Evolutionary conservation across 1,140 invertebrate genomes (phyloP), one percentile per base, ranked within the genome.

Genomic region (Drosophila cardini): DNA sequence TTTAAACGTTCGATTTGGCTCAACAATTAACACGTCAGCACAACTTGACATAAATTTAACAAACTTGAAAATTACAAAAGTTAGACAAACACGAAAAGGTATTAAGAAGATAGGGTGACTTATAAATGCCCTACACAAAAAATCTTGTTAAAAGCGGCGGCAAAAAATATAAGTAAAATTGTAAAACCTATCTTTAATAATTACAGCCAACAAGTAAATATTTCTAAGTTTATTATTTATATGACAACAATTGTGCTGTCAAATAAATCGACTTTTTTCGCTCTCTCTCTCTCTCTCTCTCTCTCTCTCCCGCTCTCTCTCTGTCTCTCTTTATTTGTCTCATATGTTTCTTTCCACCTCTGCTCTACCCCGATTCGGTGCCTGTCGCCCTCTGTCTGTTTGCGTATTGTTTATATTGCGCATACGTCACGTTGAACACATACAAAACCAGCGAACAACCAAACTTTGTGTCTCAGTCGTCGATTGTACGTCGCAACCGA

Each of bases 11-110:
- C 53, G 68, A 60, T 75, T 58, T 55, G 68, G 32, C 68, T 34
- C 46, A 38, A 18, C 34, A 65, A 75, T 75, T 75, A 75, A 60
- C 68, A 72, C 46, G 53, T 72, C 68, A 46, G 36, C 72, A 56
- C 3, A 4, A 50, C 30, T 63, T 63, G 52, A 36, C 58, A 74
- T 63, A 63, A 45, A 74, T 52, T 46, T 50, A 72, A 53, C 55
- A 63, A 26, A 56, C 56, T 60, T 73, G n/a, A 10, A 2, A 36
- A 32, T 53, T 36, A 64, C 36, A 34, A 34, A 50, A 69, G 26
- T 50, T 18, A 43, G 38, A 52, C 43, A 69, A 50, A 61, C 45
- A 43, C 10, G 42, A 11, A 21, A 34, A 11, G 21, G 15, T 16
- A 60, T 16, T 60, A 7, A 32, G 6, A 8, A 21, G n/a, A 43